Conservation (phyloP, 2,797 vertebrate species). For the Nannoperca obscura region DNA sequence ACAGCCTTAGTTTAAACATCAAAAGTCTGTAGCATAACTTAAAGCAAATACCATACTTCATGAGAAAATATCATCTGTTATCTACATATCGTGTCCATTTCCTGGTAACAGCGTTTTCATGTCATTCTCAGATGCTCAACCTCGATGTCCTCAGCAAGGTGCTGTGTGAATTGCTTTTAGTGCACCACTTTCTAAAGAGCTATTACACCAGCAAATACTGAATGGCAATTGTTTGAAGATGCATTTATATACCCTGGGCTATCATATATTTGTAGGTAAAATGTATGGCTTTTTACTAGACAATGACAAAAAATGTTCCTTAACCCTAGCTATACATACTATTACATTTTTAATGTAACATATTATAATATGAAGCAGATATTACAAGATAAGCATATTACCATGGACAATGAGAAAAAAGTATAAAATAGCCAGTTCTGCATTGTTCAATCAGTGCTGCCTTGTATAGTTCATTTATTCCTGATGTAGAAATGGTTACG, state of each 20-base stretch:
- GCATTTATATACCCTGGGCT: slow-evolving; percentile 62
- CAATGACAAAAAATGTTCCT: slow-evolving; percentile 66
- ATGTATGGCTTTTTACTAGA: slow-evolving; percentile 85
- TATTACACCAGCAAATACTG: slow-evolving; percentile 71
- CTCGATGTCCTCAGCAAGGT: slow-evolving; percentile 76
- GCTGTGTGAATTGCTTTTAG: slow-evolving; percentile 79
- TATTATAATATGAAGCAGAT: slow-evolving; percentile 73
- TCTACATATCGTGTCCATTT: slow-evolving; percentile 68
- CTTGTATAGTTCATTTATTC: slow-evolving; percentile 58
- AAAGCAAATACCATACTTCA: slow-evolving; percentile 78
- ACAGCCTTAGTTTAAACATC: slow-evolving; percentile 67
- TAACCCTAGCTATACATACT: slow-evolving; percentile 67
- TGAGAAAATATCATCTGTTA: slow-evolving; percentile 71
- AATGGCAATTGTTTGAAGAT: slow-evolving; percentile 68
- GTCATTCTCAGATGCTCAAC: slow-evolving; percentile 52
- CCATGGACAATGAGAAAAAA: slow-evolving; percentile 50
- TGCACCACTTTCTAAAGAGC: slow-evolving; percentile 75
- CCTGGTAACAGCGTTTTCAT: slow-evolving; percentile 62
- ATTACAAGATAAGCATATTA: slow-evolving; percentile 70
- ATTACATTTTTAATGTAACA: slow-evolving; percentile 67
- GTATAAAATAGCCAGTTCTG: slow-evolving; percentile 64
- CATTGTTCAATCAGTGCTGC: slow-evolving; percentile 83
- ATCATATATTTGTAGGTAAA: slow-evolving; percentile 69
- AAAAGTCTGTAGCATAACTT: slow-evolving; percentile 75
- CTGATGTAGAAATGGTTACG: slow-evolving; percentile 67